Evolutionary conservation across 53 echinoderm and acorn worm genomes (phyloP).

Genomic region (Echinarachnius parma): DNA sequence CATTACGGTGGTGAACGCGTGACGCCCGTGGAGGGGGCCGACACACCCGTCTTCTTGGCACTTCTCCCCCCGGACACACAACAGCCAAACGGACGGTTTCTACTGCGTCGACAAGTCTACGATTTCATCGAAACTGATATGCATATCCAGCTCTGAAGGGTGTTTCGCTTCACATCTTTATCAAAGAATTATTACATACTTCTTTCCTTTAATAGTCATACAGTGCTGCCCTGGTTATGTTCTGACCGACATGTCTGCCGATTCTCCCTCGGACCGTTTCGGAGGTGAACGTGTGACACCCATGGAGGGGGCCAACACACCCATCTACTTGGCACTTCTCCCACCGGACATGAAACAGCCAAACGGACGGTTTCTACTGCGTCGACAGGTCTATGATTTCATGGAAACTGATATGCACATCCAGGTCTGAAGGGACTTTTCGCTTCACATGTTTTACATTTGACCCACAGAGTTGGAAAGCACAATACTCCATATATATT

Average conservation of each 20-base stretch:
- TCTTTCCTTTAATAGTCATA: too few relatives aligned
- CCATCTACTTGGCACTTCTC: slow-evolving; percentile 58
- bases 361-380: slow-evolving; percentile 55
- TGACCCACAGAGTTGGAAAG: too few relatives aligned
- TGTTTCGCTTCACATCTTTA: too few relatives aligned
- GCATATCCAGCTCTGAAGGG: slow-evolving; percentile 15
- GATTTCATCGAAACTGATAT: slow-evolving; percentile 15
- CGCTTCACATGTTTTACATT: too few relatives aligned
- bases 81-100: slow-evolving; percentile 57
- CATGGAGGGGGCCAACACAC: slow-evolving; percentile 67
- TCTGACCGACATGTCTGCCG: slow-evolving; percentile 65
- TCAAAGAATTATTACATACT: too few relatives aligned
- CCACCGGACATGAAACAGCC: slow-evolving; percentile 43
- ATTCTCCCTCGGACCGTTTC: slow-evolving; percentile 25
- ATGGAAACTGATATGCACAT: background rate
- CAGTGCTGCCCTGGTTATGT: slow-evolving; percentile 88
- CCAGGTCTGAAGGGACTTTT: slow-evolving; percentile 28
- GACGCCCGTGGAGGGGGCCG: slow-evolving; percentile 67
- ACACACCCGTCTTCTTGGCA: slow-evolving; percentile 59
- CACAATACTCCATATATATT: too few relatives aligned
- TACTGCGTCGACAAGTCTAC: slow-evolving; percentile 9
- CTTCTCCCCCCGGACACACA: slow-evolving; percentile 46
- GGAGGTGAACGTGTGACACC: slow-evolving; percentile 20
- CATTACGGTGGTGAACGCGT: background rate
- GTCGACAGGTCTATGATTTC: slow-evolving; percentile 17